These are phyloP conservation scores for Oasisia sp. DNA, from an alignment of 2,888 invertebrate species.

Conservation along the genomic window DNA sequence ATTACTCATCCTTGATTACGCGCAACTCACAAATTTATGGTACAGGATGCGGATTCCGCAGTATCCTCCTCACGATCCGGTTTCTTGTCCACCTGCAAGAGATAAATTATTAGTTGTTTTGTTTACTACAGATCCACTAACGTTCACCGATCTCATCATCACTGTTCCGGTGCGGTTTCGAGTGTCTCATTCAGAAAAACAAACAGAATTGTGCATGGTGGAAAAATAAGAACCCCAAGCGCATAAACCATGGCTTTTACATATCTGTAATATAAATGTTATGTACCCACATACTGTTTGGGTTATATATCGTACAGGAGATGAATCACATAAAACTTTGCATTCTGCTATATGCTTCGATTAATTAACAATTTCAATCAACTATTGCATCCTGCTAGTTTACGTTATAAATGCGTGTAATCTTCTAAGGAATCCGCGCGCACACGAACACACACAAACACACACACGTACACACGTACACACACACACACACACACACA, in stretches of 20 bases:
- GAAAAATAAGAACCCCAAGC: neutral
- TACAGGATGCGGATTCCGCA: neutral
- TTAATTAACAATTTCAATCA: no score
- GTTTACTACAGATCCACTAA: neutral
- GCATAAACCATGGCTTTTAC: neutral
- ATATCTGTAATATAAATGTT: no score
- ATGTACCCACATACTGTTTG: no score
- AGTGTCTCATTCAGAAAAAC: neutral
- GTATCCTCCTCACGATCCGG: neutral
- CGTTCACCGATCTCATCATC: neutral
- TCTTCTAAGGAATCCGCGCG: no score
- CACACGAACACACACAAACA: no score
- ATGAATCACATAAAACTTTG: no score
- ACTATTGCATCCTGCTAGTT: no score
- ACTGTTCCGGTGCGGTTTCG: neutral
- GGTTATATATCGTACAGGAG: no score
- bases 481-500: no score
- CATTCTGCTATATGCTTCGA: no score
- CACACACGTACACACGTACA: no score
- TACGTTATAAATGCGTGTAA: no score
- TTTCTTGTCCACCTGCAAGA: neutral
- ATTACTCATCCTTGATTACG: neutral
- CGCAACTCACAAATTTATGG: neutral
- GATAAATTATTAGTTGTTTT: neutral
- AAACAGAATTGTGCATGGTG: neutral